Evolutionary conservation across 2,888 invertebrate genomes (phyloP).

Genomic region (Ectropis crepuscularia): DNA sequence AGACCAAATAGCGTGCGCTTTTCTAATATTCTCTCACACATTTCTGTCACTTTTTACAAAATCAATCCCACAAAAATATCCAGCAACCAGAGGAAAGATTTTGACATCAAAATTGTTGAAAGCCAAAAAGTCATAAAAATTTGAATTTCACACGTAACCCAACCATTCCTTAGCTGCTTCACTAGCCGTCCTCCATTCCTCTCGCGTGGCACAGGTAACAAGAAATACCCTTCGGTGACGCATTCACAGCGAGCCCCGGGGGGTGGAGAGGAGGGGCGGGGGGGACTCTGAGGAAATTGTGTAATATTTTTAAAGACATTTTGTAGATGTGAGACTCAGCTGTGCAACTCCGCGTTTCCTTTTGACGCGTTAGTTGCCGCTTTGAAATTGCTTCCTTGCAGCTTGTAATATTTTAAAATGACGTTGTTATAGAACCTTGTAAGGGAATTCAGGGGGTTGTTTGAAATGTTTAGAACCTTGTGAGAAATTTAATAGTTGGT

Average conservation of each 20-base stretch:
- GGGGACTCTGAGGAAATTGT: conserved; percentile 18
- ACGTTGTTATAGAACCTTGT: neutral
- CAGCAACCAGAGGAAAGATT: too few species aligned
- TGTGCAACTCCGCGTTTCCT: conserved; percentile 9
- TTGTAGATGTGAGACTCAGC: conserved; percentile 12
- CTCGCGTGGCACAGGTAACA: conserved; percentile 8
- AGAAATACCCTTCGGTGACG: conserved; percentile 27
- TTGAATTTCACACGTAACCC: neutral
- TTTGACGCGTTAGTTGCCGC: conserved; percentile 19
- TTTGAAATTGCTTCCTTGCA: conserved; percentile 11
- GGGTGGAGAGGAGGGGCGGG: conserved; percentile 1
- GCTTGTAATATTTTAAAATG: neutral
- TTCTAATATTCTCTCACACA: too few species aligned
- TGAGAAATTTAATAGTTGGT: too few species aligned
- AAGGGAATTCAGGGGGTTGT: neutral
- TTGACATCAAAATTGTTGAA: neutral
- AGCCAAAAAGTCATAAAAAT: neutral
- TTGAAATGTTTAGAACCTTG: too few species aligned
- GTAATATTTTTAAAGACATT: conserved; percentile 26
- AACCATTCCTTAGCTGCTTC: neutral
- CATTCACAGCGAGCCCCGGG: conserved; percentile 17
- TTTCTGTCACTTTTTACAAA: too few species aligned
- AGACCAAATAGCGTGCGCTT: too few species aligned
- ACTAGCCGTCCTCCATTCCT: neutral
- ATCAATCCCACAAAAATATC: too few species aligned